Conservation (phyloP, 2,888 invertebrate species). For the Drymonia ruficornis region DNA sequence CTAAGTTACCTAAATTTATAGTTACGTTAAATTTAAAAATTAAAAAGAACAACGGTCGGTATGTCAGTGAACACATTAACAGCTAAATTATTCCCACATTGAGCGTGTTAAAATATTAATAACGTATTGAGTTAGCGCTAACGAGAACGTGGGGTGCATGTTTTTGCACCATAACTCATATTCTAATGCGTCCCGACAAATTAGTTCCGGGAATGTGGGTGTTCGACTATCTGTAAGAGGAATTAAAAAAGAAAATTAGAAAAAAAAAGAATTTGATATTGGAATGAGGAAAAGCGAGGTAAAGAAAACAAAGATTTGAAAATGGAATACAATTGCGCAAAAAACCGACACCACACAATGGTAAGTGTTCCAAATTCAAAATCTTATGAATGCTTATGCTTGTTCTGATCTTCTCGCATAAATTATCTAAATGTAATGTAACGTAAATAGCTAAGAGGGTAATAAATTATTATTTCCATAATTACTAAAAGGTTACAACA, state of each 20-base stretch:
- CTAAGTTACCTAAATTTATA: no score
- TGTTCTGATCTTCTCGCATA: no score
- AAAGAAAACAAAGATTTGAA: background rate
- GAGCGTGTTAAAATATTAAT: conserved; percentile 9
- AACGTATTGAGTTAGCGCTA: conserved; percentile 4
- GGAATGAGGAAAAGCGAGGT: background rate
- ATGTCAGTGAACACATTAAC: conserved; percentile 1
- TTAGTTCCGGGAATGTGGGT: conserved; percentile 26
- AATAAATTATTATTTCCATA: no score
- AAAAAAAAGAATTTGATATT: background rate
- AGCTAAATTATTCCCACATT: conserved; percentile 2
- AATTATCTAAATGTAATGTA: no score
- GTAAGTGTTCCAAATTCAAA: no score
- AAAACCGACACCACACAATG: no score
- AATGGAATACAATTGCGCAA: background rate
- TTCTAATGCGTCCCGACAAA: conserved; percentile 32
- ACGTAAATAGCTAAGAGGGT: no score
- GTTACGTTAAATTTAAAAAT: background rate
- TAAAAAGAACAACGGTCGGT: background rate
- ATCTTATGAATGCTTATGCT: no score
- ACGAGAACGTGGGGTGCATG: conserved; percentile 3
- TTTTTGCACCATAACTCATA: conserved; percentile 31
- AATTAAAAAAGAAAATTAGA: conserved; percentile 1
- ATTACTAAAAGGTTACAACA: background rate
- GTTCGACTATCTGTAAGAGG: conserved; percentile 4